Evolutionary conservation across 2,797 vertebrate species (phyloP), one percentile per base, ranked within the genome.

Genomic region (Hemitrygon akajei): DNA sequence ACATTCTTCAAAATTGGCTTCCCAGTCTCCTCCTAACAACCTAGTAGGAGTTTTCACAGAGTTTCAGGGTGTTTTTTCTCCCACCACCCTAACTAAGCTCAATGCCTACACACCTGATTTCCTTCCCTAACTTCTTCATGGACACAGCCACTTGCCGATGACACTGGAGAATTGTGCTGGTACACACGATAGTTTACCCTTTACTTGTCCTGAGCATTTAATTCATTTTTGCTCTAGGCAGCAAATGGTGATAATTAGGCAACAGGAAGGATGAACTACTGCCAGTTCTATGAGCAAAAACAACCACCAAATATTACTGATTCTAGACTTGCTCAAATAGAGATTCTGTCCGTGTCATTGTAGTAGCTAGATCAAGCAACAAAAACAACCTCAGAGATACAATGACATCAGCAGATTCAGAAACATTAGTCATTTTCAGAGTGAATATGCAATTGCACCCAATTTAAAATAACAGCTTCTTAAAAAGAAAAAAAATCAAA

Each of bases 1-100:
- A 73, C 71, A 58, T 89, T 89, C 40, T 75, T 5, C 34, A 47
- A 92, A 92, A 30, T 92, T 92, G 22, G 69, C 37, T 73, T 93
- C 91, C 37, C 76, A 71, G 30, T 93, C 71, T 75, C 10, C 37
- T 93, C 18, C 91, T 73, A 75, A 93, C 25, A 76, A 93, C 11
- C 69, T n/a, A 76, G 71, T 75, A 92, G 47, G 69, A 75, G 25
- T 69, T 76, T 14, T 76, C 71, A 76, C 27, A 75, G 20, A 93
- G 34, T 71, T 9, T 75, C 37, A 56, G 37, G 12, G 40, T 58
- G 16, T 30, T 93, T 37, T 75, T 47, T 47, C n/a, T n/a, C 9
- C 22, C 40, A 14, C 81, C 27, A 18, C 22, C 81, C 47, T 25
- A 71, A 47, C 20, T 71, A 71, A 27, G 6, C 76, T 12, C 73